Evolutionary conservation across 2,888 invertebrate species (phyloP).

Genomic region (Noctua janthina): DNA sequence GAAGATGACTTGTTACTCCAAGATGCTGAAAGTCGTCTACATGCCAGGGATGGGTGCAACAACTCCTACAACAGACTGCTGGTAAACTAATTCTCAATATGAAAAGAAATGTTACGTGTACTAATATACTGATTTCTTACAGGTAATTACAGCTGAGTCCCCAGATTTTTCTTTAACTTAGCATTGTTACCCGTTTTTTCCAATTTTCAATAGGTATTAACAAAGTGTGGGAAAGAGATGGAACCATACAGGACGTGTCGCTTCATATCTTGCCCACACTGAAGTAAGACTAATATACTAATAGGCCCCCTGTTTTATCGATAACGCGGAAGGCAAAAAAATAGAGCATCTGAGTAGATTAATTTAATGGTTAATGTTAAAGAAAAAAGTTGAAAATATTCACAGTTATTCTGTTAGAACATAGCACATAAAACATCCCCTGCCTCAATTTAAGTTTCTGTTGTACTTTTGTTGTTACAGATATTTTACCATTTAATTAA

Average conservation of each 20-base stretch:
- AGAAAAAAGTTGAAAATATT: not conserved
- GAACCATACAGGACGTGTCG: not conserved
- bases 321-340: not conserved
- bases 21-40: slow-evolving; percentile 43
- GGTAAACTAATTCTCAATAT: slow-evolving; percentile 57
- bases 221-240: not conserved
- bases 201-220: not conserved
- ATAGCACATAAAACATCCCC: not conserved
- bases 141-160: slow-evolving; percentile 3
- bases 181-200: not conserved
- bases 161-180: slow-evolving; percentile 1
- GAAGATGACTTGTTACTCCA: slow-evolving; percentile 45
- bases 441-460: slow-evolving; percentile 25
- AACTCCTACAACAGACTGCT: slow-evolving; percentile 44
- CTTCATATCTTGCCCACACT: not conserved
- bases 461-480: not conserved
- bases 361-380: not conserved
- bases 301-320: not conserved
- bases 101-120: slow-evolving; percentile 41
- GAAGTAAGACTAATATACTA: not conserved
- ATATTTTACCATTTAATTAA: not conserved
- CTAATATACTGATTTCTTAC: slow-evolving; percentile 22
- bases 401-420: not conserved
- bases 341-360: not conserved
- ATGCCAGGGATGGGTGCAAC: slow-evolving; percentile 39